These are phyloP conservation scores for Corythoichthys intestinalis DNA, from an alignment of 2,113 vertebrate genomes.

Conservation along the genomic window DNA sequence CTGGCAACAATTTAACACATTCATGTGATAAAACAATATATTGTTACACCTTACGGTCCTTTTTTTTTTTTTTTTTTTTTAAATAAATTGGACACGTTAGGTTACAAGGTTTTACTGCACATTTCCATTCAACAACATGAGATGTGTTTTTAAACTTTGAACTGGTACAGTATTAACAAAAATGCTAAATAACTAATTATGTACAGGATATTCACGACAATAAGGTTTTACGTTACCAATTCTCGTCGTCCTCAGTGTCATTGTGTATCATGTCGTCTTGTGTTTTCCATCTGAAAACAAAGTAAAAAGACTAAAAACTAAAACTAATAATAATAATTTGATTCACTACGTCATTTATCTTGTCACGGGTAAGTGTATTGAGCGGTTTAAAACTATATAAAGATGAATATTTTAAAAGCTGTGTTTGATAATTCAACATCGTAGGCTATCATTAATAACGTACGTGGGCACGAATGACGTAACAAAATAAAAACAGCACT, in stretches of 20 bases:
- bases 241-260: slow-evolving; percentile 61
- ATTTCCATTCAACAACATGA: not conserved
- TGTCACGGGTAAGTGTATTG: not conserved
- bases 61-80: not conserved
- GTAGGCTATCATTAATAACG: not conserved
- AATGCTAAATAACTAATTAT: not conserved
- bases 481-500: not conserved
- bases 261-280: slow-evolving; percentile 68
- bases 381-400: not conserved
- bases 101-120: not conserved
- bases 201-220: not conserved
- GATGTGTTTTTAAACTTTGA: not conserved
- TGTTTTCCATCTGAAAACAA: slow-evolving; percentile 59
- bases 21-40: not conserved
- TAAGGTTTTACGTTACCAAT: slow-evolving; percentile 55
- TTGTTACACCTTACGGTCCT: not conserved
- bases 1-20: slow-evolving; percentile 37
- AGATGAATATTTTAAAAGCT: not conserved
- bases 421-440: not conserved
- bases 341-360: no score
- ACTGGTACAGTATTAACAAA: not conserved
- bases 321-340: not conserved
- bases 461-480: not conserved
- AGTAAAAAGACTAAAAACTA: not conserved
- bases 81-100: not conserved